Percentiles rank a stretch among this genome's conserved stretches.
Conservation (phyloP, 2,797 vertebrate species). For the Smutsia gigantea region DNA sequence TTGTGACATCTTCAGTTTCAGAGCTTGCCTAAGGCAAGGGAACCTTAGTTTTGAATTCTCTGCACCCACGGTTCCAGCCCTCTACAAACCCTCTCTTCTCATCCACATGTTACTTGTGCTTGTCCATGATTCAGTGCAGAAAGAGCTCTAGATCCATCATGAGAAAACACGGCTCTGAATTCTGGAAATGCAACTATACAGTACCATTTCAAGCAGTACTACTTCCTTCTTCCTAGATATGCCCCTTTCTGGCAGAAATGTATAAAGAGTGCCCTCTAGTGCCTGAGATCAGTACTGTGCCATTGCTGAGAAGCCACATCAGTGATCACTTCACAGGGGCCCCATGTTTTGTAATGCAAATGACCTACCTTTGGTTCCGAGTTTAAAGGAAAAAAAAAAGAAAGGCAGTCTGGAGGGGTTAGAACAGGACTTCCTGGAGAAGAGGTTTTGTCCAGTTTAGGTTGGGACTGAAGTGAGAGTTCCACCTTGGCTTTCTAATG, state of each 20-base stretch:
- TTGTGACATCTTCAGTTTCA: not conserved
- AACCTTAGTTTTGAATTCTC: not conserved
- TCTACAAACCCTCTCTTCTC: not conserved
- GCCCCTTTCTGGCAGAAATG: not conserved
- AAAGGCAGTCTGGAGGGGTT: not conserved
- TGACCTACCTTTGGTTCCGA: not conserved
- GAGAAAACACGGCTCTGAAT: not conserved
- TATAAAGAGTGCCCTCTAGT: constrained; percentile 29
- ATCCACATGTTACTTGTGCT: not conserved
- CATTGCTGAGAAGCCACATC: not conserved
- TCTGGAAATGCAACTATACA: not conserved
- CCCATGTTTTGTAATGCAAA: not conserved
- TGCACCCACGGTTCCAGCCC: not conserved
- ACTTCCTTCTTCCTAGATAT: constrained; percentile 66
- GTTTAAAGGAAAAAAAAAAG: not conserved
- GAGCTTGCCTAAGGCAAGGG: not conserved
- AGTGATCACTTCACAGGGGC: rapidly evolving
- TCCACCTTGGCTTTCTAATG: not conserved
- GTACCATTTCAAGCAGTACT: not conserved
- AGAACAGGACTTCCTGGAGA: not conserved
- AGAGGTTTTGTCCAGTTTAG: not conserved
- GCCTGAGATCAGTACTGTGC: not conserved
- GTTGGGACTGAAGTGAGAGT: not conserved
- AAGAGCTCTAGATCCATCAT: not conserved
- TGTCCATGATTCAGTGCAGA: not conserved